phyloP scores from a whole-genome alignment of 1,140 invertebrate genomes.

The Cotesia typhae region DNA sequence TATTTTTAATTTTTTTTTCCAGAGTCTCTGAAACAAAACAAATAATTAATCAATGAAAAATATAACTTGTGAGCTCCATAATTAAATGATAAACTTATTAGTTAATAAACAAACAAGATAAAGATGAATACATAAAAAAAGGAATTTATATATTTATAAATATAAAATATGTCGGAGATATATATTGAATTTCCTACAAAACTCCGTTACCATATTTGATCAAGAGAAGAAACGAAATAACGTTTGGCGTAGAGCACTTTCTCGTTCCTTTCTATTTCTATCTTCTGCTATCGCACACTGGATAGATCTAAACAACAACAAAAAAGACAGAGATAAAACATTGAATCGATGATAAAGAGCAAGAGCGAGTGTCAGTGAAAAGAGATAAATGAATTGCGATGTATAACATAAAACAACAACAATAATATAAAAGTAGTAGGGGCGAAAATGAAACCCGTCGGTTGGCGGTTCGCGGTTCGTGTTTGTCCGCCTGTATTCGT shows the following conservation, averaged over 20 bases:
- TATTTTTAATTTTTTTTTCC: too few species aligned
- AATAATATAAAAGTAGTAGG: neutral
- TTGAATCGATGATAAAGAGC: too few species aligned
- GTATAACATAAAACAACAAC: neutral
- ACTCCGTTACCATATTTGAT: constrained; percentile 44
- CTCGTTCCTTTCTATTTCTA: constrained; percentile 9
- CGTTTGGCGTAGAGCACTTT: constrained; percentile 31
- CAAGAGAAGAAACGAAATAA: constrained; percentile 36
- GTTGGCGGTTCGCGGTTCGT: too few species aligned
- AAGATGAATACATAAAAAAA: constrained; percentile 7
- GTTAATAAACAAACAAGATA: too few species aligned
- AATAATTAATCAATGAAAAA: too few species aligned
- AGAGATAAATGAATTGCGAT: too few species aligned
- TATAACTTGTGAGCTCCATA: too few species aligned
- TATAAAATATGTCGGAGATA: neutral
- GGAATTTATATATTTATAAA: neutral
- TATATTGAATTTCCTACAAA: constrained; percentile 31
- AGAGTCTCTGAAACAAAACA: too few species aligned
- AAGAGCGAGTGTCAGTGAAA: too few species aligned
- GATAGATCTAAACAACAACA: too few species aligned
- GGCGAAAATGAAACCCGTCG: neutral
- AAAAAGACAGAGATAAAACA: neutral
- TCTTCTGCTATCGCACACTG: neutral
- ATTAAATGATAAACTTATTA: too few species aligned
- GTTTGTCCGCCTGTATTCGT: neutral